Base-by-base conservation (phyloP, 2,113 vertebrate genomes). In the Limnothrissa miodon region DNA sequence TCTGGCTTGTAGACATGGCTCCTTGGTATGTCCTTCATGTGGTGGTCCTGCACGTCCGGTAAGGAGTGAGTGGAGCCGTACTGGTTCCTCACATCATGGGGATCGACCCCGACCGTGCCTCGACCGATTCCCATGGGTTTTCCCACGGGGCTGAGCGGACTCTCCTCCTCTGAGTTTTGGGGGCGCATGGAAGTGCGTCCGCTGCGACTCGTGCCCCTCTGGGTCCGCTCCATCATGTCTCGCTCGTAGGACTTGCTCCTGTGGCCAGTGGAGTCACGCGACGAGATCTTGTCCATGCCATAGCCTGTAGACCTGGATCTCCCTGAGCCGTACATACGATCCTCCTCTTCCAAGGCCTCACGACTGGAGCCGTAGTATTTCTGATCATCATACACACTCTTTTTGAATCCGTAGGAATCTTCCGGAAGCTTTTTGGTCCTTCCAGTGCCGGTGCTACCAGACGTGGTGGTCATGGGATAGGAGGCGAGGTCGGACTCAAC, bases 1-100 rank as follows among this genome's bases (percentile, higher is more conserved):
- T 99, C 98, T 46, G 97, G 97, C 93, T 98, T 98, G 93, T 98
- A 97, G 11, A 95, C 91, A 90, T 98, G 97, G 93, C 96, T 97
- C 92, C 97, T 97, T 44, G 97, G 96, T 87, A 97, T 94, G 10
- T 99, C 97, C 93, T 97, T 99, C 90, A 96, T 95, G 84, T 98
- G 97, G 86, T 99, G 98, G 86, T 99, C 97, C 92, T 99, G 98
- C 85, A 99, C 98, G 83, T 99, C 98, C 90, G 98, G 98, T 93
- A 99, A 94, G 6, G 98, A 99, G 94, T 99, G 98, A 91, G 98
- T 99, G 87, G 98, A 99, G 87, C 98, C 98, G 88, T 99, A 99
- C 87, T 96, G 97, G 81, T 98, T 96, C 88, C 97, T 96, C 83
- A 94, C 94, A 48, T 99, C 98, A 84, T 95, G 94, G 80, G 96